Percentiles rank a stretch among this genome's conserved stretches.
Conservation (phyloP, 2,797 vertebrate species). For the Apodemus agrarius region DNA sequence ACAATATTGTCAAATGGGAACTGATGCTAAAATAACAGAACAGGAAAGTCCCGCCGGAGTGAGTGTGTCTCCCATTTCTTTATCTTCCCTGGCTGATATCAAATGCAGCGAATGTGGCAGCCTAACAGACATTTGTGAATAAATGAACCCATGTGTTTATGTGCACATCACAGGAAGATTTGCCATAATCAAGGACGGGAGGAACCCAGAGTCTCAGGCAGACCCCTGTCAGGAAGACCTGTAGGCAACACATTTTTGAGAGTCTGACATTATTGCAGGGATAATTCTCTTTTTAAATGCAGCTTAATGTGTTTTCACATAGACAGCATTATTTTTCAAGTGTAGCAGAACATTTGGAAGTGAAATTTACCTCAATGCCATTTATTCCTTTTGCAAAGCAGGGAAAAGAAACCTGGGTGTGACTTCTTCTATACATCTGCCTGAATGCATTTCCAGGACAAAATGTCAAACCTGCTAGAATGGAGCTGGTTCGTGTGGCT, state of each 20-base stretch:
- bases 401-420: neutral
- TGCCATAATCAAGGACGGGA: neutral
- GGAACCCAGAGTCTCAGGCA: neutral
- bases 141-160: neutral
- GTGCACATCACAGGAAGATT: neutral
- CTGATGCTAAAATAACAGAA: conserved; percentile 15
- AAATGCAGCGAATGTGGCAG: neutral
- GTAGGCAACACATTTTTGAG: neutral
- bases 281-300: neutral
- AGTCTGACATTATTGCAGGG: neutral
- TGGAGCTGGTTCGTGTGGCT: neutral
- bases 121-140: neutral
- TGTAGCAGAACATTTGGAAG: conserved; percentile 18
- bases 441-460: neutral
- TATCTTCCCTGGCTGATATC: neutral
- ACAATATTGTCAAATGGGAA: conserved; percentile 4
- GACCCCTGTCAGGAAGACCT: neutral
- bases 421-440: neutral
- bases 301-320: neutral
- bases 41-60: conserved; percentile 54
- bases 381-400: neutral
- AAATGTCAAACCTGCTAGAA: conserved; percentile 3
- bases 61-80: neutral
- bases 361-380: conserved; percentile 3
- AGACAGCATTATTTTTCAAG: conserved; percentile 35